Conservation (phyloP, 1,140 invertebrate species). For the Asbolus verrucosus region DNA sequence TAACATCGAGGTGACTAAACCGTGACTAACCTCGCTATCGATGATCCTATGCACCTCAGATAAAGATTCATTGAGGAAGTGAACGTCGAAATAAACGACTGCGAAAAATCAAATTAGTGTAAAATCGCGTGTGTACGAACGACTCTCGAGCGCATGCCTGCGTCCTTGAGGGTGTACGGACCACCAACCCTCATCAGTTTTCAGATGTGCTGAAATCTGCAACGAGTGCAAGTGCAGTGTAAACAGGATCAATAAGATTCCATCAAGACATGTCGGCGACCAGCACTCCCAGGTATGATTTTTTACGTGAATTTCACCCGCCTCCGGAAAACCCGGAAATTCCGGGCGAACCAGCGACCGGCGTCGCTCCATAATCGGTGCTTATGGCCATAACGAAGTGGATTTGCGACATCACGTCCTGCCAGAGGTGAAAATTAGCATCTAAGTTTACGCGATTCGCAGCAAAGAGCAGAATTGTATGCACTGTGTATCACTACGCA, state of each 20-base stretch:
- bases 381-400: too few species aligned
- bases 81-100: too few species aligned
- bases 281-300: constrained; percentile 39
- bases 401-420: too few species aligned
- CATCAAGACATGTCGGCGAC: constrained; percentile 36
- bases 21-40: background rate
- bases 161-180: constrained; percentile 5
- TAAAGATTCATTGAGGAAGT: constrained; percentile 7
- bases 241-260: constrained; percentile 25
- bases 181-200: constrained; percentile 3
- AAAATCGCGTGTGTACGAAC: too few species aligned
- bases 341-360: too few species aligned
- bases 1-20: background rate
- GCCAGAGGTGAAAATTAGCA: too few species aligned
- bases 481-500: too few species aligned
- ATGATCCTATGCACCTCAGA: background rate
- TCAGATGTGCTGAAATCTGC: constrained; percentile 41
- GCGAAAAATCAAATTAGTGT: too few species aligned
- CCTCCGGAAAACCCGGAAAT: background rate
- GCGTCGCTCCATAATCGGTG: too few species aligned
- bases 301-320: background rate
- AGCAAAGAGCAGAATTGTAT: too few species aligned
- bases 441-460: too few species aligned
- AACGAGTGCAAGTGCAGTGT: constrained; percentile 32
- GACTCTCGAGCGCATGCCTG: constrained; percentile 11